Percentiles rank a stretch among this genome's conserved stretches.
phyloP scores from a whole-genome alignment of 2,888 invertebrate species.

The Eurytoma adleriae region DNA sequence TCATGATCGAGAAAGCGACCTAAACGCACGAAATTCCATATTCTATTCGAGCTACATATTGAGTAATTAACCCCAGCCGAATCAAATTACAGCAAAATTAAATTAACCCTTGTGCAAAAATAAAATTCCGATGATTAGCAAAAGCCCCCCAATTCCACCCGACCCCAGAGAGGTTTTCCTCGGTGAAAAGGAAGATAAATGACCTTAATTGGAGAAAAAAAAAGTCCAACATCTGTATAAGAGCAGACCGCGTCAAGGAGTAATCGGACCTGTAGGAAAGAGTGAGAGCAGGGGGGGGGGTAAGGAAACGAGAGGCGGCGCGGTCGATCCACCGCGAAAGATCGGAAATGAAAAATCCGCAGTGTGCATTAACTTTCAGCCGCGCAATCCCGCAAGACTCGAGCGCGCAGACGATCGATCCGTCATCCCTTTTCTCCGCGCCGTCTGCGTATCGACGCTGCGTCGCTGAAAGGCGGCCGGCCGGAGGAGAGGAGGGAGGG shows the following conservation, averaged over 20 bases:
- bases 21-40: no score
- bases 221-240: neutral
- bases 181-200: constrained; percentile 25
- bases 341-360: constrained; percentile 31
- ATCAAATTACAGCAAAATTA: neutral
- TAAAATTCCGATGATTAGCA: constrained; percentile 15
- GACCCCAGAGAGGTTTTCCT: neutral
- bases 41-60: no score
- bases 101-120: constrained; percentile 32
- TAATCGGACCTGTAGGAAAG: no score
- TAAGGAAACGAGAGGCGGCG: neutral
- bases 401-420: constrained; percentile 23
- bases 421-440: neutral
- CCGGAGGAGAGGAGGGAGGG: neutral
- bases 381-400: constrained; percentile 18
- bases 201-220: neutral
- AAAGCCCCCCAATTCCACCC: neutral
- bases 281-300: no score
- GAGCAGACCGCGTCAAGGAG: no score
- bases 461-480: no score
- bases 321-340: neutral
- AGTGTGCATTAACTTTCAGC: constrained; percentile 5
- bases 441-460: neutral
- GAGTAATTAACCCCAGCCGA: no score
- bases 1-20: no score